Evolutionary conservation across 2,888 invertebrate genomes (phyloP), one percentile per base, ranked within the genome.

Genomic region (Synergus itoensis): DNA sequence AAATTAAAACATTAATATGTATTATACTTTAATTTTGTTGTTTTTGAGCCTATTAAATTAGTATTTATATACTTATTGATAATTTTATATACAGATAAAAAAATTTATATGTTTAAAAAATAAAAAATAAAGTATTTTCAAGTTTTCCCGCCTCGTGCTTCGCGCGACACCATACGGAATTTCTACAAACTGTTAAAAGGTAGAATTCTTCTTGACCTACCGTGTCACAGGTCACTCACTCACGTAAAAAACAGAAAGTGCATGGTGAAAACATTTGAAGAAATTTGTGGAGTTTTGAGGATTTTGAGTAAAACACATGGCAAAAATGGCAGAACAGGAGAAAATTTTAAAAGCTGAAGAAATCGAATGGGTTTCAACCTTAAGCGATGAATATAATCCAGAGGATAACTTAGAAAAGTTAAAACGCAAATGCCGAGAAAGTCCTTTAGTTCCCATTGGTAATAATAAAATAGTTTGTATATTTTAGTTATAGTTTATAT

Each of bases 41-140:
- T 60, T 18, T 18, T 21, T 63, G 5, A 45, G 36, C 5, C 7
- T 36, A 28, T 28, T 28, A 28, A 28, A 28, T 28, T 28, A 28
- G 28, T 63, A 64, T 48, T 76, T 84, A 78, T 45, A 45, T 45
- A 45, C 12, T 5, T 45, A 45, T 45, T 43, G 11, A 1, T 45
- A 45, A 45, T 7, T 45, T 12, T 8, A 45, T 45, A 1, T 14
- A 45, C 0, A 0, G 3, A 45, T 12, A 14, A 14, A 45, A 12
- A 14, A 14, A 45, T 45, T 45, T 45, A 28, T 1, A 28, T 3
- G 3, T 3, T 80, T 79, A n/a, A n/a, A n/a, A n/a, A n/a, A n/a
- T n/a, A n/a, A n/a, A n/a, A n/a, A n/a, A n/a, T n/a, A n/a, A 28
- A 28, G 28, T 28, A 28, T 28, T 28, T 28, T 28, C 28, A 28